Evolutionary conservation across 2,113 vertebrate genomes (phyloP), one percentile per base, ranked within the genome.

Genomic region (Procavia capensis): DNA sequence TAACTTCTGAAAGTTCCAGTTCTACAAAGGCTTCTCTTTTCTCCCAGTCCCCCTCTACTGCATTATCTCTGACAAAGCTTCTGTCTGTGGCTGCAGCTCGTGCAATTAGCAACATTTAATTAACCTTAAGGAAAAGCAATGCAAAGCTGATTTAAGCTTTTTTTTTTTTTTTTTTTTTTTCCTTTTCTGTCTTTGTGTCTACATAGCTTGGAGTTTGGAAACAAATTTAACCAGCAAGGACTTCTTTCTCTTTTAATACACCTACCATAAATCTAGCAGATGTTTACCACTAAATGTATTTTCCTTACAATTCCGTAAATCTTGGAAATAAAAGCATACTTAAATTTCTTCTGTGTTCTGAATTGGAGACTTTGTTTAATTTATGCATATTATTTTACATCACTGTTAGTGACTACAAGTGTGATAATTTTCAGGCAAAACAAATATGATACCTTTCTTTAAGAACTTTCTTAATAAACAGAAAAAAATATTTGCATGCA

Each of bases 41-140:
- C 11, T 93, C 41, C 2, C 11, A 24, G 2, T 3, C 20, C 34
- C 84, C 64, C 41, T 11, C 54, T 9, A 31, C 5, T 34, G 43
- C 34, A 87, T 97, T 97, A 97, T 97, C 82, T 94, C 96, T 96
- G 85, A 95, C 92, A 97, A 95, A 97, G 91, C 74, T 95, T 92
- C 84, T 91, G 66, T 96, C 92, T 95, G 89, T 45, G 95, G 66
- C 76, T 82, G 76, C 10, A 84, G 36, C 75, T 39, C 88, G 96
- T 93, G 91, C 90, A 98, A 97, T 98, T 98, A 98, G 96, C 83
- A 94, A 91, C 93, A 97, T 96, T 96, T 98, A 98, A 98, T 98
- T 98, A 98, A 98, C 96, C 66, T 98, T 94, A 27, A 2, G 85
- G 72, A 89, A 98, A 97, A 95, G 75, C 50, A 70, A 8, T 90